Percentiles rank a stretch among this genome's conserved stretches.
phyloP scores from a whole-genome alignment of 2,888 invertebrate genomes.

The Drosophila putrida region DNA sequence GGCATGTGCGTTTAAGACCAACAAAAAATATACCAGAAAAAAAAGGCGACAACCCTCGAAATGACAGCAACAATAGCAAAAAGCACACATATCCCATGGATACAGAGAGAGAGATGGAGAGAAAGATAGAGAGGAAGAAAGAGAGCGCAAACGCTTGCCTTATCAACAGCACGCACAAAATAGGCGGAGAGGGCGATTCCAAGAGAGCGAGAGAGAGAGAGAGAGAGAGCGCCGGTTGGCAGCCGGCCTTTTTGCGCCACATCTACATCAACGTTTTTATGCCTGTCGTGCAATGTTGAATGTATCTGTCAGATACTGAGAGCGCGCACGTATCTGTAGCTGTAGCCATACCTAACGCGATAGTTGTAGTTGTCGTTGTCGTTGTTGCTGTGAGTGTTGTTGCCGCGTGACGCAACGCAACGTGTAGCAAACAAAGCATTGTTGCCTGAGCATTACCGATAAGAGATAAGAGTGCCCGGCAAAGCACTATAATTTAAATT shows the following conservation, averaged over 20 bases:
- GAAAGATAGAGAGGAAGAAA: slow-evolving; percentile 18
- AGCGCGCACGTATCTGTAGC: slow-evolving; percentile 32
- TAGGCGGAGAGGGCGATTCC: slow-evolving; percentile 10
- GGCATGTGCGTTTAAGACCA: slow-evolving; percentile 57
- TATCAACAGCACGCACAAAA: slow-evolving; percentile 30
- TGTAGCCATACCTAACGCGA: slow-evolving; percentile 8
- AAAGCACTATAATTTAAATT: too few relatives aligned
- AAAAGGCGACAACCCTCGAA: slow-evolving; percentile 63
- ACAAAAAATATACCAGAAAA: slow-evolving; percentile 11
- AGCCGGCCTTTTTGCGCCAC: slow-evolving; percentile 71
- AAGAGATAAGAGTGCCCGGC: too few relatives aligned
- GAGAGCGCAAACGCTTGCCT: slow-evolving; percentile 28
- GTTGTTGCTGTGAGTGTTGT: slow-evolving; percentile 22
- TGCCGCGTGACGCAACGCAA: slow-evolving; percentile 77
- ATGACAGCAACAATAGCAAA: slow-evolving; percentile 12
- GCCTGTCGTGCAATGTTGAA: slow-evolving; percentile 45
- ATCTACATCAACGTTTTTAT: slow-evolving; percentile 38
- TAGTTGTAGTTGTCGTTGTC: slow-evolving; percentile 4
- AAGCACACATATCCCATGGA: slow-evolving; percentile 55
- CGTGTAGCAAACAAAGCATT: slow-evolving; percentile 53
- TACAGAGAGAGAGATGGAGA: slow-evolving; percentile 34
- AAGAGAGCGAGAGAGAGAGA: slow-evolving; percentile 23
- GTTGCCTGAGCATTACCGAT: slow-evolving; percentile 27
- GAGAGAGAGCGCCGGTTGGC: slow-evolving; percentile 38
- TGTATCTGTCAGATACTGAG: slow-evolving; percentile 57